Conservation (phyloP, 2,888 invertebrate species). For the Drosophila paramelanica region DNA sequence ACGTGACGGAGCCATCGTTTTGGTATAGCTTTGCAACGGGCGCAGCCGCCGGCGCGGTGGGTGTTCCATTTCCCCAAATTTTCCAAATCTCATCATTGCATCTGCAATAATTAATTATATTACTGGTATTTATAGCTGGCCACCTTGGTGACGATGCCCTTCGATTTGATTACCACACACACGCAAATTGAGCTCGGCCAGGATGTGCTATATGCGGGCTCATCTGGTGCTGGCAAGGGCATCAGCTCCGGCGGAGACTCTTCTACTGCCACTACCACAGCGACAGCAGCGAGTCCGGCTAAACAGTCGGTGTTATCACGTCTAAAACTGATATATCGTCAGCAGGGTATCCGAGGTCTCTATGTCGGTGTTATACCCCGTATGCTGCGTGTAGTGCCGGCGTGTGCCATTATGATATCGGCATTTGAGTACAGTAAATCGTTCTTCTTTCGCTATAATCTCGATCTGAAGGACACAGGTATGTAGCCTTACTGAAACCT, state of each 20-base stretch:
- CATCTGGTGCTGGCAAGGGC: neutral
- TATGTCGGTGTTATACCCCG: slow-evolving; percentile 63
- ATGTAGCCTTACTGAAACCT: slow-evolving; percentile 18
- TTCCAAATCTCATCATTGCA: neutral
- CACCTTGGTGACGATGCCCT: slow-evolving; percentile 71
- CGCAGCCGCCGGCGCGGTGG: slow-evolving; percentile 61
- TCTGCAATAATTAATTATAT: neutral
- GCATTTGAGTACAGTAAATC: slow-evolving; percentile 74
- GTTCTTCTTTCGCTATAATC: slow-evolving; percentile 64
- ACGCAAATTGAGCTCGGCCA: slow-evolving; percentile 70
- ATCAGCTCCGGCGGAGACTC: neutral
- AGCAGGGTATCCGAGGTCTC: slow-evolving; percentile 57
- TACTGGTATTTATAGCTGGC: slow-evolving; percentile 46
- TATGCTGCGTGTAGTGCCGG: slow-evolving; percentile 69
- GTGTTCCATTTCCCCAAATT: slow-evolving; percentile 16
- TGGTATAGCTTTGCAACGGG: slow-evolving; percentile 65
- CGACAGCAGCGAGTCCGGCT: neutral
- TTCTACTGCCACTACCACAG: neutral
- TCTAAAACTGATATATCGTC: slow-evolving; percentile 45
- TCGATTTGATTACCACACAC: slow-evolving; percentile 68
- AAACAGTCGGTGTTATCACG: slow-evolving; percentile 50
- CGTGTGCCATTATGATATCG: slow-evolving; percentile 74
- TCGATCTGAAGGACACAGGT: slow-evolving; percentile 55
- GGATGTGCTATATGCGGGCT: slow-evolving; percentile 54
- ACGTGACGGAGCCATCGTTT: slow-evolving; percentile 75